Evolutionary conservation across 2,113 vertebrate species (phyloP).

Genomic region (Albula glossodonta): DNA sequence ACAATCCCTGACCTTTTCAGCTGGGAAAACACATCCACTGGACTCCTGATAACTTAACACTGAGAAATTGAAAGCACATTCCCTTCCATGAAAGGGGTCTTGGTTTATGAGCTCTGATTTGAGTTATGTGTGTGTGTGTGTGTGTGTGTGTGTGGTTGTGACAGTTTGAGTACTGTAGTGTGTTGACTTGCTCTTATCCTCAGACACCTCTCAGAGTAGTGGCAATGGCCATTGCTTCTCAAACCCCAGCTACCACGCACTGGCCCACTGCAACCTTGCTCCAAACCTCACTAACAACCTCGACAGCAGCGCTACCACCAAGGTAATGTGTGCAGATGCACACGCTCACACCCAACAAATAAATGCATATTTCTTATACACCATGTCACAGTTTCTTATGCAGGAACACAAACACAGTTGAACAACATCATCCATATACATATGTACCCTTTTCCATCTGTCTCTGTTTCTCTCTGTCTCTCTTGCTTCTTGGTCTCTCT

Average conservation of each 20-base stretch:
- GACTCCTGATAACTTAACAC: background rate
- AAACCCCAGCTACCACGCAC: constrained; percentile 92
- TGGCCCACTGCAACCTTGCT: constrained; percentile 82
- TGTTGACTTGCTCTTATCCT: constrained; percentile 58
- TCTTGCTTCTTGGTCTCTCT: background rate
- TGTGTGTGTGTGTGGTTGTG: background rate
- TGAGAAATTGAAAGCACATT: background rate
- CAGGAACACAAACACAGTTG: background rate
- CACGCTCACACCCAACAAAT: background rate
- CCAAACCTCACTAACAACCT: constrained; percentile 84
- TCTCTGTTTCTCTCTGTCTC: no score
- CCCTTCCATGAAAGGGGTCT: background rate
- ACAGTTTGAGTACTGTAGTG: background rate
- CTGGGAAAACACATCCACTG: background rate
- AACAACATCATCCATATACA: no score
- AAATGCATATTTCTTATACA: no score
- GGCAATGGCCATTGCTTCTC: constrained; percentile 82
- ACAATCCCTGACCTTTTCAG: background rate
- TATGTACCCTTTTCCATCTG: no score
- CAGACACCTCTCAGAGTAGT: constrained; percentile 79
- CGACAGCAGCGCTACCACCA: constrained; percentile 85
- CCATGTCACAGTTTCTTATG: background rate
- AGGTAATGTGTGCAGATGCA: constrained; percentile 74
- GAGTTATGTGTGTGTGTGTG: background rate
- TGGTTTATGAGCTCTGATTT: background rate